Evolutionary conservation across 2,797 vertebrate species (phyloP).

Genomic region (Austrolebias charrua): DNA sequence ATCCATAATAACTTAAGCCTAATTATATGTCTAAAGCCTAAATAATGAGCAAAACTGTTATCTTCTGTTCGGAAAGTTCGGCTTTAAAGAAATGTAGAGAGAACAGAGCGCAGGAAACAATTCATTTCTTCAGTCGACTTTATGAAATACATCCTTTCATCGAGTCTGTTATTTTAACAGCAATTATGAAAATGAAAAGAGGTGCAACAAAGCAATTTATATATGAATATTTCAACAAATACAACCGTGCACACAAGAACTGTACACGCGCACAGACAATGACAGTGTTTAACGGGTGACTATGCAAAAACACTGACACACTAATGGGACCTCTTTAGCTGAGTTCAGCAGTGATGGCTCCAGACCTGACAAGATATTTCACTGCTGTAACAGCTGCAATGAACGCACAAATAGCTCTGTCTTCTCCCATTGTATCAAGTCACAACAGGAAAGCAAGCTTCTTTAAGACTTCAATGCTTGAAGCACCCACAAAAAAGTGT

Average conservation of each 20-base stretch:
- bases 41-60: background rate
- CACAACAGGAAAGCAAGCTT: conserved; percentile 33
- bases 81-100: conserved; percentile 48
- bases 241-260: background rate
- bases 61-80: conserved; percentile 28
- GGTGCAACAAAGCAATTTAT: conserved; percentile 32
- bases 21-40: background rate
- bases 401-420: conserved; percentile 66
- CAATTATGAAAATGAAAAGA: conserved; percentile 67
- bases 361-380: conserved; percentile 59
- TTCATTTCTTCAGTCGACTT: conserved; percentile 69
- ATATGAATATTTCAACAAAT: conserved; percentile 35
- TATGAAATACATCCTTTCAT: conserved; percentile 56
- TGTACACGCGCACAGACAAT: conserved; percentile 3
- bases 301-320: conserved; percentile 23
- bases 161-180: conserved; percentile 71
- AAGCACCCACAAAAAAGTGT: conserved; percentile 1
- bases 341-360: conserved; percentile 47
- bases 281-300: conserved; percentile 6
- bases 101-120: conserved; percentile 56
- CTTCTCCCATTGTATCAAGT: conserved; percentile 63
- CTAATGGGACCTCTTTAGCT: conserved; percentile 53
- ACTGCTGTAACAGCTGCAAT: conserved; percentile 62
- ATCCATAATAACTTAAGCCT: background rate
- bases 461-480: conserved; percentile 11